These are phyloP conservation scores for Columbina picui DNA, from an alignment of 2,113 vertebrate genomes.

Conservation along the genomic window DNA sequence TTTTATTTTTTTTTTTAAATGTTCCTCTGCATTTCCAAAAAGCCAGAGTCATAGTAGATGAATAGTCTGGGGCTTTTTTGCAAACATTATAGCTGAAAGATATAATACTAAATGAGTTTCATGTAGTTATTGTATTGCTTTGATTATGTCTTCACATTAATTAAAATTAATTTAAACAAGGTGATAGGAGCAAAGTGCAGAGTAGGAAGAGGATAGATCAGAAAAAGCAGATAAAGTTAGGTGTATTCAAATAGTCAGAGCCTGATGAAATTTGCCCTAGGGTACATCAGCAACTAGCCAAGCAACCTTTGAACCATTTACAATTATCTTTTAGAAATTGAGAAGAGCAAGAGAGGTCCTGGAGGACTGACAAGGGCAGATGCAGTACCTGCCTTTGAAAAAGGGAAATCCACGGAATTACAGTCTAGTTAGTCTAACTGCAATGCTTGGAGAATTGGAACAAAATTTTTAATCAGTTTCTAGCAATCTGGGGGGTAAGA, in stretches of 20 bases:
- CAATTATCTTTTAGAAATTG: slow-evolving; percentile 54
- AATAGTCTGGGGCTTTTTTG: not conserved
- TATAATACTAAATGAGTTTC: not conserved
- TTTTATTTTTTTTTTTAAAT: not conserved
- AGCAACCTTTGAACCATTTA: slow-evolving; percentile 68
- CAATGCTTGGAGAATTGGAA: not conserved
- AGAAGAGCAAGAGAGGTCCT: slow-evolving; percentile 29
- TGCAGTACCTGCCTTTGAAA: not conserved
- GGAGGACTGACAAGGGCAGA: slow-evolving; percentile 38
- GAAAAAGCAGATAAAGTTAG: slow-evolving; percentile 62
- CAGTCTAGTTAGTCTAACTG: not conserved
- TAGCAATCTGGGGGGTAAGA: not conserved
- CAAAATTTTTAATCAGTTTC: slow-evolving; percentile 28
- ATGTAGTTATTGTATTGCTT: slow-evolving; percentile 10
- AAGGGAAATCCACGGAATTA: slow-evolving; percentile 1
- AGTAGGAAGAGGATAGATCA: slow-evolving; percentile 50
- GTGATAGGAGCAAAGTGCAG: slow-evolving; percentile 50
- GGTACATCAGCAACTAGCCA: slow-evolving; percentile 53
- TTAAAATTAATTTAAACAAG: slow-evolving; percentile 54
- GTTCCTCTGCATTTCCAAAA: not conserved
- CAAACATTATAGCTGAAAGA: not conserved
- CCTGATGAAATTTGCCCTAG: slow-evolving; percentile 66
- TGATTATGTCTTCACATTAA: slow-evolving; percentile 23
- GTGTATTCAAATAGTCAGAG: slow-evolving; percentile 53
- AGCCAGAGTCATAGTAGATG: not conserved